Conservation (phyloP, 2,113 vertebrate genomes). For the Emydocephalus ijimae region DNA sequence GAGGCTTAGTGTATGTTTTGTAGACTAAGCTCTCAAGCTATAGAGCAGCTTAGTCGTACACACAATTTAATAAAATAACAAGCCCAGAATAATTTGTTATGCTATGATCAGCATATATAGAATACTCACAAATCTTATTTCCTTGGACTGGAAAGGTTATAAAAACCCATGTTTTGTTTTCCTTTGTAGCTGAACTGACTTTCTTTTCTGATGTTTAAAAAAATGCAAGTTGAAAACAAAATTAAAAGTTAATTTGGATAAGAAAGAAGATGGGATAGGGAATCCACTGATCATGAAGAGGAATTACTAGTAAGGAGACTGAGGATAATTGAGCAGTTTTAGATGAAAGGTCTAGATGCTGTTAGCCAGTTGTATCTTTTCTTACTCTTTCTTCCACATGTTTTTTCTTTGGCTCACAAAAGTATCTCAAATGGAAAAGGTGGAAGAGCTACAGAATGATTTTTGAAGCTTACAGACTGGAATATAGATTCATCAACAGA, state of each 20-base stretch:
- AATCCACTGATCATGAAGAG: background rate
- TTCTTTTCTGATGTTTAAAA: background rate
- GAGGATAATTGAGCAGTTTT: background rate
- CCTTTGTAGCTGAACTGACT: background rate
- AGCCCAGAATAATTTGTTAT: background rate
- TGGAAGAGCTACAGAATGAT: background rate
- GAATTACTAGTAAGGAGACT: background rate
- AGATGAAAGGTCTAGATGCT: background rate
- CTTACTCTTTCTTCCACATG: background rate
- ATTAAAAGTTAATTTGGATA: background rate
- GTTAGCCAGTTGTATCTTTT: background rate
- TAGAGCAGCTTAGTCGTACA: background rate
- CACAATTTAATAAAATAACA: background rate
- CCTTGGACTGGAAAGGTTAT: background rate
- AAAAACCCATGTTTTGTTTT: background rate
- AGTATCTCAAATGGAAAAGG: background rate
- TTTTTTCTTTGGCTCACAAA: background rate
- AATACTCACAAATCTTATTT: background rate
- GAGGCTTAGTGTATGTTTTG: background rate
- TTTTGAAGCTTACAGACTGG: background rate
- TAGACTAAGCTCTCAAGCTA: background rate
- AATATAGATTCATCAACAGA: background rate
- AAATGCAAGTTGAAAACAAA: background rate
- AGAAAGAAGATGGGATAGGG: background rate
- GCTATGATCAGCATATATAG: background rate